Evolutionary conservation across 2,797 vertebrate genomes (phyloP), one percentile per base, ranked within the genome.

Genomic region (Gorsachius magnificus): DNA sequence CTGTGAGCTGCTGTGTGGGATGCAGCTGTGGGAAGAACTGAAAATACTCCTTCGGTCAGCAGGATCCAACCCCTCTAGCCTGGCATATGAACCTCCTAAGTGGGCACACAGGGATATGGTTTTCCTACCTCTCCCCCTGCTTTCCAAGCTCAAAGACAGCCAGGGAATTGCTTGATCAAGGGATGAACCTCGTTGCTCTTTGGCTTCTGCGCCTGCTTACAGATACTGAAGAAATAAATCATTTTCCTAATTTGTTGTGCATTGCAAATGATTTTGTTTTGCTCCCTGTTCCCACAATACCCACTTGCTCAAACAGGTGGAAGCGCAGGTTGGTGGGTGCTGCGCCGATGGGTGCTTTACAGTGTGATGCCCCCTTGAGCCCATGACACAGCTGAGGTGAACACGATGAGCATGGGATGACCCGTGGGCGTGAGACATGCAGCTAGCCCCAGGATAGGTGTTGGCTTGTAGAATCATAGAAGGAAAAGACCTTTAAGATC

Each of bases 391-490:
- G 17, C 36, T 36, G 53, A 51, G 26, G 9, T 36, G 10, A 48
- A 26, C 51, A 15, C 16, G 2, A 33, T 6, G 21, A 70, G 46
- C 33, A 8, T 2, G 6, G 38, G 75, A 12, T 28, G 21, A 24
- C 18, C 24, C 35, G 6, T 1, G 11, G 31, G 14, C 0, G 1
- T 33, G 66, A 60, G 66, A 24, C 1, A 0, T 11, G 46, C 1
- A 2, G 61, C 54, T 56, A 7, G 8, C 11, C 15, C 33, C 5
- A 1, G 19, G 14, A 16, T 3, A 35, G 13, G 6, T 0, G 1
- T 31, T 58, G 72, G 51, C 88, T 51, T 71, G 57, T n/a, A 58
- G 58, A 57, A 43, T 43, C 41, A 43, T 16, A 43, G 41, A 43
- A 16, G 41, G 41, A 43, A 43, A 16, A 43, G 41, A 43, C 41